phyloP scores from a whole-genome alignment of 1,140 invertebrate species.

The Acromyrmex echinatior region DNA sequence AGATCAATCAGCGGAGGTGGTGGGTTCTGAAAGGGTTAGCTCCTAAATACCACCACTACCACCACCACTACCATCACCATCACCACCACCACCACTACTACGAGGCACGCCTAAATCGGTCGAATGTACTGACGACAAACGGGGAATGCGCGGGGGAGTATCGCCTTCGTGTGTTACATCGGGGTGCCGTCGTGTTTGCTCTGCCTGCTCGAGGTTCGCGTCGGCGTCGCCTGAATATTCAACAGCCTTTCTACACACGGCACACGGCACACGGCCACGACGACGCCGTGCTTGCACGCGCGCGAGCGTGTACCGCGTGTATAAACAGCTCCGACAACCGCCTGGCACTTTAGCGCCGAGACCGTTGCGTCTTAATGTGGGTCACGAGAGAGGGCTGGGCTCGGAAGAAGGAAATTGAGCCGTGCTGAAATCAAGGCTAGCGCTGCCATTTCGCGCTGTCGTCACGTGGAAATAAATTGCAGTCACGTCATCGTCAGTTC shows the following conservation, averaged over 20 bases:
- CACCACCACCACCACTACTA: neutral
- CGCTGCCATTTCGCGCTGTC: conserved; percentile 44
- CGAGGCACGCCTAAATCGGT: conserved; percentile 35
- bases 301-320: conserved; percentile 57
- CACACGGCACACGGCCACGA: conserved; percentile 64
- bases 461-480: conserved; percentile 18
- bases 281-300: conserved; percentile 42
- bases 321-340: conserved; percentile 68
- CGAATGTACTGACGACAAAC: conserved; percentile 28
- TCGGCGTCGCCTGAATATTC: conserved; percentile 83
- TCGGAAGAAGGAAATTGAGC: conserved; percentile 47
- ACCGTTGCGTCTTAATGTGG: conserved; percentile 72
- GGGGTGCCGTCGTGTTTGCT: conserved; percentile 75
- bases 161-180: conserved; percentile 75
- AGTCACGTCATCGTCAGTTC: conserved; percentile 12
- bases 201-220: conserved; percentile 76
- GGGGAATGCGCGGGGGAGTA: conserved; percentile 41
- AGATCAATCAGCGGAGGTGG: conserved; percentile 68
- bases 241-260: conserved; percentile 79
- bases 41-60: conserved; percentile 44
- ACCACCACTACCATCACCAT: neutral
- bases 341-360: conserved; percentile 69
- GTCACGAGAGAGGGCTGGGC: conserved; percentile 70
- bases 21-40: conserved; percentile 70
- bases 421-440: conserved; percentile 47